Evolutionary conservation across 2,888 invertebrate genomes (phyloP), one percentile per base, ranked within the genome.

Genomic region (Griposia aprilina): DNA sequence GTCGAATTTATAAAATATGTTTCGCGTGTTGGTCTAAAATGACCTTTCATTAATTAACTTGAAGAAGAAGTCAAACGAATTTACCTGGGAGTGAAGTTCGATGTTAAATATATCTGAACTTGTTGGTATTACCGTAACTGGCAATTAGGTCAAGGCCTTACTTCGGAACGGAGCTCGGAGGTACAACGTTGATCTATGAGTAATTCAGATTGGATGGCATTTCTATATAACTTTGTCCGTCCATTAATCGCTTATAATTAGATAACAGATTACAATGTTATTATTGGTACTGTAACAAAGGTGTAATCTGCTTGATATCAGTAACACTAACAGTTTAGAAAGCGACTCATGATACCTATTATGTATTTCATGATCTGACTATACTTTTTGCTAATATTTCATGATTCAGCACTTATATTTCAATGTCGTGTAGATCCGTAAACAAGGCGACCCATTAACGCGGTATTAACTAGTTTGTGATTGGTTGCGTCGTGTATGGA

Each of bases 121-220:
- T 68, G 57, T 76, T 66, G 63, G 72, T 74, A 78, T 78, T 85
- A 85, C 72, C 73, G 66, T 80, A 74, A 68, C 73, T 55, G 70
- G 74, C 63, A 81, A 81, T 76, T 76, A 78, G 90, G 89, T 85
- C 86, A 83, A 80, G 83, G 83, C 70, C 81, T 80, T 81, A 74
- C 75, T 81, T 83, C 41, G 50, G 65, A 45, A 72, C n/a, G 57
- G 60, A 81, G 66, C 30, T 74, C 36, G 63, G 80, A 80, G 72
- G 74, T 83, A 68, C 74, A 84, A 80, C 66, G 80, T 80, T 83
- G 77, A 87, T 86, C 82, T 83, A 83, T 60, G 67, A 85, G 72
- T 82, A 82, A 87, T 86, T 86, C 68, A 79, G 78, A 78, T 81
- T 76, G 74, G 78, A 72, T 77, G 80, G 66, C 81, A 83, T 84